A percentile compares a stretch with the other conserved stretches of the same genome.
phyloP scores from a whole-genome alignment of 2,888 invertebrate species.

The Notodonta ziczac region DNA sequence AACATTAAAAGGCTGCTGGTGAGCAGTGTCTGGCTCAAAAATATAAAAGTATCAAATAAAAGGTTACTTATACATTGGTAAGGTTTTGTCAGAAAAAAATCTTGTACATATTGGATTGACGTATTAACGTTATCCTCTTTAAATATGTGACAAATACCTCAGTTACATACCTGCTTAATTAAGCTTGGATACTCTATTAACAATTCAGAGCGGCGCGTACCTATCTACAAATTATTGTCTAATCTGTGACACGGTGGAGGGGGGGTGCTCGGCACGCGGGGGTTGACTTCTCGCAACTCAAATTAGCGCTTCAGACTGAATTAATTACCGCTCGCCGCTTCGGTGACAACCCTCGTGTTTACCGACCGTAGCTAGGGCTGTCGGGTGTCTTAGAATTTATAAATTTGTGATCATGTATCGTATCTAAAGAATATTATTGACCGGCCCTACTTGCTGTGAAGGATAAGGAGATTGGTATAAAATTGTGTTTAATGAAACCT shows the following conservation, averaged over 20 bases:
- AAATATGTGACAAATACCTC: too few species aligned
- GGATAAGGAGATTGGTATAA: too few species aligned
- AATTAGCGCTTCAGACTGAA: conserved; percentile 78
- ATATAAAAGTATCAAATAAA: too few species aligned
- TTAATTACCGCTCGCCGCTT: conserved; percentile 70
- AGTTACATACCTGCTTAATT: too few species aligned
- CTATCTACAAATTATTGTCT: conserved; percentile 33
- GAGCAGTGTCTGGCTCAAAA: too few species aligned
- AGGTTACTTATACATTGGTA: too few species aligned
- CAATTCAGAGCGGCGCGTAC: conserved; percentile 6
- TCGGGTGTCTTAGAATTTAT: conserved; percentile 14
- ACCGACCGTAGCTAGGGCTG: conserved; percentile 27
- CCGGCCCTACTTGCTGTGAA: neutral
- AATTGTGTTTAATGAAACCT: too few species aligned
- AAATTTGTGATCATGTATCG: neutral
- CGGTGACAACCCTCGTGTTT: conserved; percentile 57
- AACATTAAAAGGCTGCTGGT: too few species aligned
- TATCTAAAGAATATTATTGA: conserved; percentile 16
- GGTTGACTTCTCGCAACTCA: conserved; percentile 61
- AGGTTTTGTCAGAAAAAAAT: too few species aligned
- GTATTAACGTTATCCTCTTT: too few species aligned
- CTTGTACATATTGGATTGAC: too few species aligned
- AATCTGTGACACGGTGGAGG: conserved; percentile 35
- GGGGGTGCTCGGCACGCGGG: conserved; percentile 22
- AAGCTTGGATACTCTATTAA: neutral